phyloP scores from a whole-genome alignment of 2,888 invertebrate genomes.

The Ectemnius continuus region DNA sequence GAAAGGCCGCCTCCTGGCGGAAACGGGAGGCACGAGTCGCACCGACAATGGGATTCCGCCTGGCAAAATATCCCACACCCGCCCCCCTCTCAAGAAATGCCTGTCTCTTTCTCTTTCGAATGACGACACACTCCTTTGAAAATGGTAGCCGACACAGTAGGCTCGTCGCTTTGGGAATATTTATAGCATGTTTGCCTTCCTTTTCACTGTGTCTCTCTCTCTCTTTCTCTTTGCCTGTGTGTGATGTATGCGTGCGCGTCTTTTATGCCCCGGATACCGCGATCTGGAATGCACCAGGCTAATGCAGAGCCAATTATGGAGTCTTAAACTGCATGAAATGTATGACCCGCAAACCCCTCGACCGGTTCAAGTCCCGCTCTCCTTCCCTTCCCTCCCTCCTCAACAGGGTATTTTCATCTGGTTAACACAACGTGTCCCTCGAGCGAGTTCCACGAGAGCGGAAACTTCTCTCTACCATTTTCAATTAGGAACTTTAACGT shows the following conservation, averaged over 20 bases:
- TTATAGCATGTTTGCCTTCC: background rate
- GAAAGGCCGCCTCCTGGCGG: background rate
- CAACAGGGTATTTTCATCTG: no score
- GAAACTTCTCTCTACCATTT: constrained; percentile 2
- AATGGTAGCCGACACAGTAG: background rate
- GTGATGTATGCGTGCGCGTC: background rate
- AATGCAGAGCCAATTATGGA: no score
- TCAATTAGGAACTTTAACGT: background rate
- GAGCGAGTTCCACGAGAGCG: no score
- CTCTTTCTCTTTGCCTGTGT: no score
- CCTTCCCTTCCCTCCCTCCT: no score
- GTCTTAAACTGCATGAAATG: no score
- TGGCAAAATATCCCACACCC: background rate
- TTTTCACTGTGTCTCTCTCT: no score
- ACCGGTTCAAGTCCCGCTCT: no score
- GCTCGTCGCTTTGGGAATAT: background rate
- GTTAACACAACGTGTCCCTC: no score
- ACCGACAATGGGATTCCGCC: background rate
- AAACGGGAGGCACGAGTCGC: background rate
- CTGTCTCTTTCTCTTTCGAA: no score
- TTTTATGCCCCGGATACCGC: constrained; percentile 3
- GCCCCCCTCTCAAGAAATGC: background rate
- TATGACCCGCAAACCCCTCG: no score
- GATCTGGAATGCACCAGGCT: background rate
- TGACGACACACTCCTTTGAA: no score